Percentiles rank a stretch among this genome's conserved stretches.
phyloP scores from a whole-genome alignment of 1,140 invertebrate species.

The Bombyx mori region DNA sequence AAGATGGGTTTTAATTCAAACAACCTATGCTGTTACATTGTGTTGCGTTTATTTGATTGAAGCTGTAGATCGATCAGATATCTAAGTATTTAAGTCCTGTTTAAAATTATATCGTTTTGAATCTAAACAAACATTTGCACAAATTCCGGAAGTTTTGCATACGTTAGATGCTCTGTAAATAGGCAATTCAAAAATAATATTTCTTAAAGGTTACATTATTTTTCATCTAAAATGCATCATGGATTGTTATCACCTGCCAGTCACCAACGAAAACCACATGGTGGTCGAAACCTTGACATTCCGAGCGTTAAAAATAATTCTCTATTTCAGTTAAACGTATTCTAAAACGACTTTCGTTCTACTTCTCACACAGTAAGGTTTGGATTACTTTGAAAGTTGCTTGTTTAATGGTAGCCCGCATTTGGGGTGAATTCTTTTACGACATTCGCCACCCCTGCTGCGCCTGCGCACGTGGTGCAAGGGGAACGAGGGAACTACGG shows the following conservation, averaged over 20 bases:
- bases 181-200: too few species aligned
- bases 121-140: too few species aligned
- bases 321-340: slow-evolving; percentile 45
- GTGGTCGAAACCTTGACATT: slow-evolving; percentile 60
- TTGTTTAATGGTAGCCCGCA: slow-evolving; percentile 34
- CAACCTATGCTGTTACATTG: too few species aligned
- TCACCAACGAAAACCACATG: slow-evolving; percentile 51
- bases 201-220: too few species aligned
- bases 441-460: slow-evolving; percentile 53
- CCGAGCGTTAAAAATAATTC: slow-evolving; percentile 64
- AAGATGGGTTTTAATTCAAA: too few species aligned
- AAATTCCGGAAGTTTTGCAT: too few species aligned
- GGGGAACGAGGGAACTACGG: slow-evolving; percentile 27
- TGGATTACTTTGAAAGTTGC: slow-evolving; percentile 10
- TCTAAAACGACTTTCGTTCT: slow-evolving; percentile 22
- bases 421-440: slow-evolving; percentile 58
- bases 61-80: too few species aligned
- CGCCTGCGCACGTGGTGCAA: slow-evolving; percentile 48
- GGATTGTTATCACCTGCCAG: slow-evolving; percentile 45
- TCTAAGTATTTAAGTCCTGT: too few species aligned
- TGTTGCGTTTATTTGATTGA: too few species aligned
- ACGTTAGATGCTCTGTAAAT: too few species aligned
- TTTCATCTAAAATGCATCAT: not conserved
- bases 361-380: slow-evolving; percentile 23
- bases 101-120: too few species aligned